Percentiles rank a stretch among this genome's conserved stretches.
These are phyloP conservation scores for Globodera ellingtonae DNA, from an alignment of 1,140 invertebrate species.

Conservation along the genomic window DNA sequence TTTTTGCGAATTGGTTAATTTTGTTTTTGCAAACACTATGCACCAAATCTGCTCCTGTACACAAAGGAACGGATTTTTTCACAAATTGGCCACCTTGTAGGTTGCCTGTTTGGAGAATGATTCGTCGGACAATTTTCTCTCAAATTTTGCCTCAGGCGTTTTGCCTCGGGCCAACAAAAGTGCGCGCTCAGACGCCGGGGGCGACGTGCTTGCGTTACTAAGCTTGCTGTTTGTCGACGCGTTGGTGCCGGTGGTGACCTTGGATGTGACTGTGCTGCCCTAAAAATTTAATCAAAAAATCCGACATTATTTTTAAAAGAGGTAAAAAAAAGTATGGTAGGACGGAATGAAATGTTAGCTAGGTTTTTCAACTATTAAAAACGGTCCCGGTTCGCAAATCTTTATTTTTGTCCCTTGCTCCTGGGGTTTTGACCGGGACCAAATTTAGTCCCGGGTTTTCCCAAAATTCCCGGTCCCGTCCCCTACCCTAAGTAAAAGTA, in stretches of 20 bases:
- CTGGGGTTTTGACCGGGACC: background rate
- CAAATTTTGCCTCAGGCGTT: background rate
- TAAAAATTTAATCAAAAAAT: background rate
- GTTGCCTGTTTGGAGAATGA: background rate
- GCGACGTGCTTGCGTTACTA: background rate
- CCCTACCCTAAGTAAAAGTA: no score
- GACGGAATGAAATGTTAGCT: no score
- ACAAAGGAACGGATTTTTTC: background rate
- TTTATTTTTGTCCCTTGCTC: no score
- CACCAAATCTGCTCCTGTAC: no score
- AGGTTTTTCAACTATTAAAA: no score
- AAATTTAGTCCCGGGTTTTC: no score
- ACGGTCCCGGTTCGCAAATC: no score
- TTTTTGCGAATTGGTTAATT: no score
- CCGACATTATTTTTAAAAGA: no score
- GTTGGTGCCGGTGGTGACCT: background rate
- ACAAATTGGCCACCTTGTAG: background rate
- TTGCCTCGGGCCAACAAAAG: background rate
- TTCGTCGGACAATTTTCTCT: background rate
- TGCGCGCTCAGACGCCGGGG: background rate
- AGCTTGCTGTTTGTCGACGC: slow-evolving; percentile 1
- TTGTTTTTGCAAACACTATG: no score
- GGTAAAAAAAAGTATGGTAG: no score
- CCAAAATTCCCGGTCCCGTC: no score
- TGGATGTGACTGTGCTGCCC: background rate